Percentiles rank a stretch among this genome's conserved stretches.
These are phyloP conservation scores for Calonectris borealis DNA, from an alignment of 2,113 vertebrate species.

Conservation along the genomic window DNA sequence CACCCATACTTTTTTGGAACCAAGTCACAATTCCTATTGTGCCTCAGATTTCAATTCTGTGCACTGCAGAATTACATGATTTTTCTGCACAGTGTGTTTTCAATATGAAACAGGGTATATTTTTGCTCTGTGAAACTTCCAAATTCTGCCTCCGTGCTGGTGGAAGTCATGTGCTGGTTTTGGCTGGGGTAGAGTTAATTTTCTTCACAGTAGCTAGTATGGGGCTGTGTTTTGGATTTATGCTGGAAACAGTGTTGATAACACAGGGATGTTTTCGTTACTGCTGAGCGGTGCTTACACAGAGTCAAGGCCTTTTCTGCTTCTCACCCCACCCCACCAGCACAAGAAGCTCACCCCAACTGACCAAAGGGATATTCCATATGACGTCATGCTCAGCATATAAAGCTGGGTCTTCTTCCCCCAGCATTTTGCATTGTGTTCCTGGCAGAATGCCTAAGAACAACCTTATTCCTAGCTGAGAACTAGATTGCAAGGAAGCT, in stretches of 20 bases:
- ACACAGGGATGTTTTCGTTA: no score
- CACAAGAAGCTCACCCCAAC: no score
- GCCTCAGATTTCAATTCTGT: constrained; percentile 30
- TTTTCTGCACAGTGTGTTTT: constrained; percentile 35
- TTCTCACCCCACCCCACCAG: no score
- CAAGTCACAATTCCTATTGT: constrained; percentile 1
- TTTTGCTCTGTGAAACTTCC: constrained; percentile 5
- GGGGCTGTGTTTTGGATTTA: no score
- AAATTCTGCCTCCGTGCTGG: not conserved
- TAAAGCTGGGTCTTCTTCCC: no score
- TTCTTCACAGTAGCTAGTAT: no score
- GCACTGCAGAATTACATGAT: not conserved
- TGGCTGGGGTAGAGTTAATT: no score
- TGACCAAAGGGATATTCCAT: no score
- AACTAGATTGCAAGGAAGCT: constrained; percentile 35
- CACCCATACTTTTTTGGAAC: constrained; percentile 20
- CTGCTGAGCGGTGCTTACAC: no score
- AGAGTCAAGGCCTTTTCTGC: no score
- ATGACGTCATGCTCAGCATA: no score
- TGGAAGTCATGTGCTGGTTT: not conserved
- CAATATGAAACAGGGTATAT: not conserved
- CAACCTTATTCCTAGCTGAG: not conserved
- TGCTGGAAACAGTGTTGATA: no score
- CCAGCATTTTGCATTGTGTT: constrained; percentile 16
- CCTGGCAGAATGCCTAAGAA: constrained; percentile 18